Conservation (phyloP, 2,797 vertebrate genomes). For the Aythya fuligula region DNA sequence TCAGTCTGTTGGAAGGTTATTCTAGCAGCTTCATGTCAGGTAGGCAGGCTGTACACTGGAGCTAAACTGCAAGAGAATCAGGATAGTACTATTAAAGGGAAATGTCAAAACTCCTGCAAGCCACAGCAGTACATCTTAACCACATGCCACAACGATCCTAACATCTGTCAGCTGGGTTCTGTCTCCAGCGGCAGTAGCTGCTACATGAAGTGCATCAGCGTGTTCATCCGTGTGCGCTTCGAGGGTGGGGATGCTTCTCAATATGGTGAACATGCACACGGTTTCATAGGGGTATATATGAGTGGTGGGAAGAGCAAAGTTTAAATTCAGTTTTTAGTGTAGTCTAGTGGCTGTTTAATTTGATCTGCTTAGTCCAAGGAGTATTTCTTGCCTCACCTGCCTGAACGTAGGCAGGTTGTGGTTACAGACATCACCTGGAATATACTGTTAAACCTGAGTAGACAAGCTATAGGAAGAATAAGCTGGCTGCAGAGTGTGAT, state of each 20-base stretch:
- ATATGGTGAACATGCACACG: rapidly evolving
- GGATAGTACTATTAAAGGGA: background rate
- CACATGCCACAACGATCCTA: rapidly evolving
- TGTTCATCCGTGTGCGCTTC: rapidly evolving
- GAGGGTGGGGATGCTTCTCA: rapidly evolving
- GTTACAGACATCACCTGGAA: background rate
- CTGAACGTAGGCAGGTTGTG: background rate
- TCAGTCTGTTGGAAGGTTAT: background rate
- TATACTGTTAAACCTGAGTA: background rate
- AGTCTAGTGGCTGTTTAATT: background rate
- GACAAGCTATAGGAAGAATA: background rate
- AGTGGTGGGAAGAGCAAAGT: background rate
- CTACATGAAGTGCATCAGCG: rapidly evolving
- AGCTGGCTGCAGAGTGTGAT: background rate
- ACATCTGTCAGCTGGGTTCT: background rate
- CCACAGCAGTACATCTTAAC: background rate
- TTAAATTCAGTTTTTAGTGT: background rate
- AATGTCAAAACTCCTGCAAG: background rate
- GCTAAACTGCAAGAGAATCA: background rate
- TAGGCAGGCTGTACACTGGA: background rate
- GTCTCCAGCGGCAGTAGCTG: background rate
- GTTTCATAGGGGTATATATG: rapidly evolving
- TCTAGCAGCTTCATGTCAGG: background rate
- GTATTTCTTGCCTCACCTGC: background rate
- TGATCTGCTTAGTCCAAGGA: background rate